Evolutionary conservation across 2,888 invertebrate genomes (phyloP).

Genomic region (Timandra comae): DNA sequence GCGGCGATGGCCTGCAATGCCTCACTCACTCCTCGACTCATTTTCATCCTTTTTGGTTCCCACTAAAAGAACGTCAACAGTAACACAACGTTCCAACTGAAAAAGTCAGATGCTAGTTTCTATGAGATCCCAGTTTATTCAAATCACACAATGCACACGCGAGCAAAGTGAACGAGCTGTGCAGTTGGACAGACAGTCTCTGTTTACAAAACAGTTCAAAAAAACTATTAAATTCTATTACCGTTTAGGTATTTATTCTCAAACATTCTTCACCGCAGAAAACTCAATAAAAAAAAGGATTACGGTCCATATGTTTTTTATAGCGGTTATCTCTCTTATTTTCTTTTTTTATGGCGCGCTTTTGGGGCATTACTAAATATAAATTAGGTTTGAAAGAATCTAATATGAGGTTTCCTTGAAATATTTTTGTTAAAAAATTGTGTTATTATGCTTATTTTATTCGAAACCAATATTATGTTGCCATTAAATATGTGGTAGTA

Average conservation of each 20-base stretch:
- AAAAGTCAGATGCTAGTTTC: slow-evolving; percentile 27
- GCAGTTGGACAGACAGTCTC: slow-evolving; percentile 7
- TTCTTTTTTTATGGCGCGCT: slow-evolving; percentile 33
- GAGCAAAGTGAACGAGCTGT: slow-evolving; percentile 9
- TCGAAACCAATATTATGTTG: too few relatives aligned
- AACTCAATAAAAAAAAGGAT: slow-evolving; percentile 34
- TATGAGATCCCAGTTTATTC: slow-evolving; percentile 25
- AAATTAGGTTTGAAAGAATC: slow-evolving; percentile 33
- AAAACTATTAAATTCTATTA: slow-evolving; percentile 14
- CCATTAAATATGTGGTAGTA: too few relatives aligned
- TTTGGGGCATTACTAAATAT: slow-evolving; percentile 30
- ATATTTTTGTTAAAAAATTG: slow-evolving; percentile 13
- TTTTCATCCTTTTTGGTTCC: slow-evolving; percentile 27
- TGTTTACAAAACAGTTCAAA: slow-evolving; percentile 3
- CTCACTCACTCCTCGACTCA: slow-evolving; percentile 21
- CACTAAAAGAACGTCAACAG: slow-evolving; percentile 29
- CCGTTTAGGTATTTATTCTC: slow-evolving; percentile 10
- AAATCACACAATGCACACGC: slow-evolving; percentile 16
- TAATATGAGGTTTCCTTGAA: slow-evolving; percentile 19
- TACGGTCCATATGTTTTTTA: slow-evolving; percentile 41
- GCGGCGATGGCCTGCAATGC: slow-evolving; percentile 22
- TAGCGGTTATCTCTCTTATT: slow-evolving; percentile 39
- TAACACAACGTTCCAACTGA: slow-evolving; percentile 26
- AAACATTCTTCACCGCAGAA: slow-evolving; percentile 19
- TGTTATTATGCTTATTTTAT: not conserved